Conservation (phyloP, 2,797 vertebrate genomes). For the Sebastiscus albofasciatus region DNA sequence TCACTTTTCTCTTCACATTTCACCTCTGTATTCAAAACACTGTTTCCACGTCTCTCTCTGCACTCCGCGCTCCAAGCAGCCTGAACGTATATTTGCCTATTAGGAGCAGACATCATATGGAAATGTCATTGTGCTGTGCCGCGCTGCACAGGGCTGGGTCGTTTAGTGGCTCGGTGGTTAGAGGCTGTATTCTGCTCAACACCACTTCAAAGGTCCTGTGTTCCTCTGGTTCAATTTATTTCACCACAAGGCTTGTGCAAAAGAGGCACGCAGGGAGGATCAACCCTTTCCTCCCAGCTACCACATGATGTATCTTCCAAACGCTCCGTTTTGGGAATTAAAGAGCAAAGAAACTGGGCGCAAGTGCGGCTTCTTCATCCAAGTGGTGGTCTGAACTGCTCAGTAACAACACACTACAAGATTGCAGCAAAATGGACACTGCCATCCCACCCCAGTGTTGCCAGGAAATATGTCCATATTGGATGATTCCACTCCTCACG, state of each 20-base stretch:
- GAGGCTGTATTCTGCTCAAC: constrained; percentile 51
- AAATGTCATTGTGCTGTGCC: constrained; percentile 56
- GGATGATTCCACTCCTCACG: background rate
- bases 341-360: constrained; percentile 1
- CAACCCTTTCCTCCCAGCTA: constrained; percentile 44
- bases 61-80: background rate
- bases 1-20: background rate
- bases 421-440: background rate
- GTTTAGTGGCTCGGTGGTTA: constrained; percentile 47
- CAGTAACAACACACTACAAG: background rate
- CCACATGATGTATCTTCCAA: constrained; percentile 36
- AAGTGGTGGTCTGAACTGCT: background rate
- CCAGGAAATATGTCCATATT: background rate
- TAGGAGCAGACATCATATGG: constrained; percentile 47
- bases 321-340: constrained; percentile 30
- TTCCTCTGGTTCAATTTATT: constrained; percentile 43
- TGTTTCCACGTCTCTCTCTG: background rate
- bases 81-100: constrained; percentile 16
- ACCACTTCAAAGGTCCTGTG: constrained; percentile 64
- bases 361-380: constrained; percentile 5
- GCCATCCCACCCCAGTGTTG: background rate
- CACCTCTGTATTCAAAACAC: constrained; percentile 23
- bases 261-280: constrained; percentile 54
- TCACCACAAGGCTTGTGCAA: constrained; percentile 54
- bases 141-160: constrained; percentile 43